A percentile compares a stretch with the other conserved stretches of the same genome.
Evolutionary conservation across 1,140 invertebrate species (phyloP).

Genomic region (Uloborus diversus): DNA sequence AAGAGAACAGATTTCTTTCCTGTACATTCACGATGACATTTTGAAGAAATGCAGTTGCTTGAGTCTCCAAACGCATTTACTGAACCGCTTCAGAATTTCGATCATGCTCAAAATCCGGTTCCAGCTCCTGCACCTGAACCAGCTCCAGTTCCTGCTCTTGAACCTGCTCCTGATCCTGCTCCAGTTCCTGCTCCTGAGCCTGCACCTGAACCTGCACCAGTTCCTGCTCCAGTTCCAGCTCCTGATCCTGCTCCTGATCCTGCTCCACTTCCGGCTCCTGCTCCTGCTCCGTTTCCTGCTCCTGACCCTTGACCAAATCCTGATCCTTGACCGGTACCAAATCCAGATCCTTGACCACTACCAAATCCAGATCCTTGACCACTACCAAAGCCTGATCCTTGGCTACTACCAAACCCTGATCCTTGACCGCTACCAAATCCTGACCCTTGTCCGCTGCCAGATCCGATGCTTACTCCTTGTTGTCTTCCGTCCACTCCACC

Average conservation of each 20-base stretch:
- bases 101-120: background rate
- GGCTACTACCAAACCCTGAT: background rate
- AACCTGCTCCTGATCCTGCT: too few relatives aligned
- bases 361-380: background rate
- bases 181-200: background rate
- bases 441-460: background rate
- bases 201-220: background rate
- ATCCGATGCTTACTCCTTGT: background rate
- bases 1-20: too few relatives aligned
- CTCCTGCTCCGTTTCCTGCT: background rate
- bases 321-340: background rate
- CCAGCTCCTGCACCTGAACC: background rate
- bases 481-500: background rate
- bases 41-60: too few relatives aligned
- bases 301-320: background rate
- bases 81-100: too few relatives aligned
- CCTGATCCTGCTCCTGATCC: background rate
- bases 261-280: too few relatives aligned
- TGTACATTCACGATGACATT: too few relatives aligned
- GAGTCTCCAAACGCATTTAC: too few relatives aligned
- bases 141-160: background rate
- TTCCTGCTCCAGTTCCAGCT: background rate
- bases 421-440: background rate
- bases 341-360: slow-evolving; percentile 1
- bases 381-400: background rate